Conservation (phyloP, 2,113 vertebrate genomes). For the Capreolus pygargus region DNA sequence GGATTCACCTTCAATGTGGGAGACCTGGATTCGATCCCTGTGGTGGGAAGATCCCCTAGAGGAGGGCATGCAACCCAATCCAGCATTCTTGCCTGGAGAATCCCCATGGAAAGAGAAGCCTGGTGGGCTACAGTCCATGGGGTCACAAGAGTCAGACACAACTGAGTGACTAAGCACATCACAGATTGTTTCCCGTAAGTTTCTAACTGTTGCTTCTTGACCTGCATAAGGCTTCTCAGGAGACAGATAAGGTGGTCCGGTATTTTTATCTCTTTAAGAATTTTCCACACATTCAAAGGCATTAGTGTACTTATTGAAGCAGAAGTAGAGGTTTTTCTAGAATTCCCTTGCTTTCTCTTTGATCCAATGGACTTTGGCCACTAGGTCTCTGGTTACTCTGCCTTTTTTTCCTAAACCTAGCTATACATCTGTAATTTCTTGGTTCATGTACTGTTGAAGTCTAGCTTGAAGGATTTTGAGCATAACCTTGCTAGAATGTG, state of each 20-base stretch:
- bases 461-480: not conserved
- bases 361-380: not conserved
- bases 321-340: not conserved
- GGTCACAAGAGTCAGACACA: not conserved
- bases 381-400: not conserved
- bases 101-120: not conserved
- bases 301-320: not conserved
- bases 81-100: not conserved
- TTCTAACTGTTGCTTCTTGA: not conserved
- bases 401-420: not conserved
- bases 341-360: not conserved
- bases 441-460: not conserved
- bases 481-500: not conserved
- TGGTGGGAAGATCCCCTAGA: not conserved
- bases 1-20: not conserved
- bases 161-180: not conserved
- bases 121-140: not conserved
- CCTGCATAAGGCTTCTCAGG: not conserved
- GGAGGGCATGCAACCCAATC: not conserved
- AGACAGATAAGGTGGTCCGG: not conserved
- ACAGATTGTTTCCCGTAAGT: not conserved
- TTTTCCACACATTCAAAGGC: not conserved
- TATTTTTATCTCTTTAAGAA: not conserved
- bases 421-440: not conserved
- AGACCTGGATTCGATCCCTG: not conserved